Conservation (phyloP, 2,113 vertebrate species). For the Falcunculus frontatus region DNA sequence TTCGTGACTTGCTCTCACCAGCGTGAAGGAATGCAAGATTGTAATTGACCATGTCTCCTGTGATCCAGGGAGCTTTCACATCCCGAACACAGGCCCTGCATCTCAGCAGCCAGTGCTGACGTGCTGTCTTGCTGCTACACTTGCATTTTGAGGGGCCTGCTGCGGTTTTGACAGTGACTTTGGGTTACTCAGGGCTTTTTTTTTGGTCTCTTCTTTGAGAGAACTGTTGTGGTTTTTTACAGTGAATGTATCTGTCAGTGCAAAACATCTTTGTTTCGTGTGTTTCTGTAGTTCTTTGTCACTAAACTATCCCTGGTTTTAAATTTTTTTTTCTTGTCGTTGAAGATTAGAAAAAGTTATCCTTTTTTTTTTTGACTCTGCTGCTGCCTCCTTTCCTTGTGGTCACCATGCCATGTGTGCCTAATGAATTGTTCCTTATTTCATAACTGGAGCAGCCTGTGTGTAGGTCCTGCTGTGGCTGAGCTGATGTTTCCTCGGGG, state of each 20-base stretch:
- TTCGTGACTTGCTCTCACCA: background rate
- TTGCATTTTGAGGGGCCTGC: background rate
- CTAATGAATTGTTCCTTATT: background rate
- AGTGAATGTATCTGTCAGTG: background rate
- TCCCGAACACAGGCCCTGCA: background rate
- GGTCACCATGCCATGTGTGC: background rate
- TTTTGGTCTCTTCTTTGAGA: background rate
- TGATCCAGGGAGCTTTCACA: background rate
- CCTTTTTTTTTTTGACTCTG: background rate
- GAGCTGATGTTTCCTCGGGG: background rate
- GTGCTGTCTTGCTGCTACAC: background rate
- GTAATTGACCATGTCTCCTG: background rate
- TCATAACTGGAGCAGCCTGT: background rate
- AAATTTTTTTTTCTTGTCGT: rapidly evolving
- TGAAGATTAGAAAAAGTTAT: background rate
- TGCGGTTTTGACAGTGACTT: background rate
- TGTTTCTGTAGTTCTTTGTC: background rate
- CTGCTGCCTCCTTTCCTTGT: background rate
- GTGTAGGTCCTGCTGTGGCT: background rate
- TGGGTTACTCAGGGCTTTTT: background rate
- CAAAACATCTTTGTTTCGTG: background rate
- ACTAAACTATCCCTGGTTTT: background rate
- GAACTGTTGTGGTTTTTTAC: background rate
- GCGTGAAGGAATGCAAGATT: background rate
- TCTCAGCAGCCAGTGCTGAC: background rate